Evolutionary conservation across 2,113 vertebrate species (phyloP).

Genomic region (Charina bottae): DNA sequence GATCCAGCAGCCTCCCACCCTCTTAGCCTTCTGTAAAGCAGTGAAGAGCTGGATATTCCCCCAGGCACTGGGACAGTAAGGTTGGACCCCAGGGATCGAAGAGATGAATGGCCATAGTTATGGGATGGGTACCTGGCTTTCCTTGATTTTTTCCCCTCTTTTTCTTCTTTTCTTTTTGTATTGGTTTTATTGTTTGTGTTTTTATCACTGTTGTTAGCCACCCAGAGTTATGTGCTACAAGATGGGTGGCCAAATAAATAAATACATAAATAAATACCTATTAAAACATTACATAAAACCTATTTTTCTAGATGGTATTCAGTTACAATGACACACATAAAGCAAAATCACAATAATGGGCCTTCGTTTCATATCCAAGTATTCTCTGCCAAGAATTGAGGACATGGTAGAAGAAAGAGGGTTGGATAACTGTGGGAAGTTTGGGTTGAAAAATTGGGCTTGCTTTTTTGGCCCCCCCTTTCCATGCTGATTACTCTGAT

Average conservation of each 20-base stretch:
- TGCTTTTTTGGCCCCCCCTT: not conserved
- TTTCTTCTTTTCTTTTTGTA: too few relatives aligned
- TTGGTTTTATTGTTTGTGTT: not conserved
- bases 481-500: conserved; percentile 11
- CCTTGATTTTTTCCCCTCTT: too few relatives aligned
- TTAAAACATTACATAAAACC: not conserved
- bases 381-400: not conserved
- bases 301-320: not conserved
- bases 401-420: not conserved
- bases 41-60: too few relatives aligned
- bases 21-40: too few relatives aligned
- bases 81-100: too few relatives aligned
- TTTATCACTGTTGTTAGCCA: not conserved
- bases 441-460: not conserved
- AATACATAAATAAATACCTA: not conserved
- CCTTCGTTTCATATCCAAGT: not conserved
- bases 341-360: not conserved
- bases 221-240: not conserved
- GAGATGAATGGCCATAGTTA: too few relatives aligned
- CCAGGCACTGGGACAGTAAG: too few relatives aligned
- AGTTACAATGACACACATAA: not conserved
- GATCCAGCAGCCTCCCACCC: too few relatives aligned
- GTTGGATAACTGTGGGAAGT: not conserved
- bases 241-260: not conserved
- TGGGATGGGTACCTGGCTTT: too few relatives aligned